These are phyloP conservation scores for Synaphobranchus kaupii DNA, from an alignment of 2,797 vertebrate genomes.

Conservation along the genomic window DNA sequence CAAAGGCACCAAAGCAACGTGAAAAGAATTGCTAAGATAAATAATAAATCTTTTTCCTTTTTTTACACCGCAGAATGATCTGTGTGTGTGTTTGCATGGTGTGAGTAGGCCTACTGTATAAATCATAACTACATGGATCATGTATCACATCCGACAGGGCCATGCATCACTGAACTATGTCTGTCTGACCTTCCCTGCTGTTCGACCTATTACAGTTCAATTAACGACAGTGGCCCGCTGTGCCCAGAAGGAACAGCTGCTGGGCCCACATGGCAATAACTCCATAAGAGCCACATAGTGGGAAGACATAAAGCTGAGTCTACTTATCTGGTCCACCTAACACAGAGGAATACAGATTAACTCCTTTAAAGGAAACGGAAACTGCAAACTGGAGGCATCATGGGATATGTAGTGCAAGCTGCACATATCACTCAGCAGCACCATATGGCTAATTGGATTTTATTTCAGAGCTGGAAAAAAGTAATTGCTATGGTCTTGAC, in stretches of 20 bases:
- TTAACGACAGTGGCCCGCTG: slow-evolving; percentile 83
- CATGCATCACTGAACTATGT: slow-evolving; percentile 69
- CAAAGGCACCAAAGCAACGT: background rate
- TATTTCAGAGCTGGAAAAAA: slow-evolving; percentile 28
- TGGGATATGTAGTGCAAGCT: slow-evolving; percentile 41
- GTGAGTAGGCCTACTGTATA: slow-evolving; percentile 16
- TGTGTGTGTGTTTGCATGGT: slow-evolving; percentile 4
- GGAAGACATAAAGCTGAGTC: slow-evolving; percentile 77
- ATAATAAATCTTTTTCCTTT: background rate
- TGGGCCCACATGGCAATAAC: slow-evolving; percentile 84
- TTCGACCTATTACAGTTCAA: slow-evolving; percentile 88
- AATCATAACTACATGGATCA: slow-evolving; percentile 47
- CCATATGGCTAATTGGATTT: slow-evolving; percentile 72
- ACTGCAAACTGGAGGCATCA: slow-evolving; percentile 34
- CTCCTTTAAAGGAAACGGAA: slow-evolving; percentile 57
- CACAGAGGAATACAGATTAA: slow-evolving; percentile 71
- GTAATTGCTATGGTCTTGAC: slow-evolving; percentile 53
- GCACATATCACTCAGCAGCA: slow-evolving; percentile 60
- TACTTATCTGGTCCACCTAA: slow-evolving; percentile 72
- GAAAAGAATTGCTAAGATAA: background rate
- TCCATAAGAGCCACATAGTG: slow-evolving; percentile 77
- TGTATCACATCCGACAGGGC: slow-evolving; percentile 58
- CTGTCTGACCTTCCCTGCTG: slow-evolving; percentile 87
- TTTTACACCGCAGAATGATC: background rate
- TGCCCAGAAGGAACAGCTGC: slow-evolving; percentile 82